Evolutionary conservation across 2,888 invertebrate genomes (phyloP).

Genomic region (Flexamia atlantica): DNA sequence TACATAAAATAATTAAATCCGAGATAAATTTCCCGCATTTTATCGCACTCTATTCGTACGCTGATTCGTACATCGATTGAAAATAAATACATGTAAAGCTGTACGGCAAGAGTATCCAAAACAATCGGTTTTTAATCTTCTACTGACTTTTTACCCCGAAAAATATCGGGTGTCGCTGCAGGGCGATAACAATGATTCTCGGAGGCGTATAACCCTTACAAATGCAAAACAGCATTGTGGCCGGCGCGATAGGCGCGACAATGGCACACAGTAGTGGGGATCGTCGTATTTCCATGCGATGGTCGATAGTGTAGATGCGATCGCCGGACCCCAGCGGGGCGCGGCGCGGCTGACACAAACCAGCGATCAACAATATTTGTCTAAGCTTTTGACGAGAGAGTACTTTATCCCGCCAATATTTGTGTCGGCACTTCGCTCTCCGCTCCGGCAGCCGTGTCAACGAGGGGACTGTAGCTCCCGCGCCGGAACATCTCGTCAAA

Average conservation of each 20-base stretch:
- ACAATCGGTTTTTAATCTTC: too few relatives aligned
- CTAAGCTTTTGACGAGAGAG: conserved; percentile 31
- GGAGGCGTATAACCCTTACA: conserved; percentile 5
- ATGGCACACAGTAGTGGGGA: not conserved
- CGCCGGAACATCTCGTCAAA: not conserved
- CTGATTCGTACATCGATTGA: too few relatives aligned
- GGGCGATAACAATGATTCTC: not conserved
- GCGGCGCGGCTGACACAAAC: conserved; percentile 21
- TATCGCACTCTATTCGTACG: too few relatives aligned
- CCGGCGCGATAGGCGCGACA: not conserved
- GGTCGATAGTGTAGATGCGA: not conserved
- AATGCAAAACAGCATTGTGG: conserved; percentile 21
- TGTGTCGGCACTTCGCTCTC: conserved; percentile 27
- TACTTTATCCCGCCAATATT: conserved; percentile 46
- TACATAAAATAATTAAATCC: too few relatives aligned
- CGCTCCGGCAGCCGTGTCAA: not conserved
- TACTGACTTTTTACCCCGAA: not conserved
- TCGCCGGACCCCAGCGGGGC: not conserved
- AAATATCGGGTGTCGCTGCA: not conserved
- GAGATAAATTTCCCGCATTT: too few relatives aligned
- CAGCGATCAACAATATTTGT: conserved; percentile 30
- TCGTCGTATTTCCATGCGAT: conserved; percentile 22
- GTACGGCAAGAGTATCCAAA: too few relatives aligned
- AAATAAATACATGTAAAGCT: too few relatives aligned
- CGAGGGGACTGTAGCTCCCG: not conserved